phyloP scores from a whole-genome alignment of 2,113 vertebrate genomes.

The Tenrec ecaudatus region DNA sequence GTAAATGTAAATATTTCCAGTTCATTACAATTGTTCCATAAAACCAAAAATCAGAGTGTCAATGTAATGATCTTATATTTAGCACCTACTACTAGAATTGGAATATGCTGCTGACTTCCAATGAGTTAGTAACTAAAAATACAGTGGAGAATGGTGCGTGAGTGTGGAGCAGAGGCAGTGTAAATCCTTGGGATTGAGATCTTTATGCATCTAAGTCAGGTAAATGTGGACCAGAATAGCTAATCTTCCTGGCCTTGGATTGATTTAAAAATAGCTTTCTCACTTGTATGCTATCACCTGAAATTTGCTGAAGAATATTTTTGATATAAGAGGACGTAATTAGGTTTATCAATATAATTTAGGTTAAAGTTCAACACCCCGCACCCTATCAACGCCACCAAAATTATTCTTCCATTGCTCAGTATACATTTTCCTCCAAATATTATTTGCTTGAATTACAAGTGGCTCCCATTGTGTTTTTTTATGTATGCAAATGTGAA shows the following conservation, averaged over 20 bases:
- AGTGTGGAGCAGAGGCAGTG: too few species aligned
- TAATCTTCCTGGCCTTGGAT: neutral
- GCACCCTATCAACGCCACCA: too few species aligned
- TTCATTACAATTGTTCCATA: too few species aligned
- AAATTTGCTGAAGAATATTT: neutral
- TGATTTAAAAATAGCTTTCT: neutral
- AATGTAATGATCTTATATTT: too few species aligned
- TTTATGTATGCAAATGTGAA: neutral
- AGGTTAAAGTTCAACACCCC: too few species aligned
- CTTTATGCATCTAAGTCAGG: neutral
- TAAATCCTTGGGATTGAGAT: neutral
- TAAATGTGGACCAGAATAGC: neutral
- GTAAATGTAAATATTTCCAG: too few species aligned
- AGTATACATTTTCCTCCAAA: conserved; percentile 28
- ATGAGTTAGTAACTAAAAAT: too few species aligned
- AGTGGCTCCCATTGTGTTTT: conserved; percentile 17
- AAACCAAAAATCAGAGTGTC: too few species aligned
- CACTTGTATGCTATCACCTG: neutral
- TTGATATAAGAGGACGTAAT: neutral
- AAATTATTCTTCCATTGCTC: neutral
- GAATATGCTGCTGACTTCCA: too few species aligned
- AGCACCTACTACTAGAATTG: too few species aligned
- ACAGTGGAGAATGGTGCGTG: neutral
- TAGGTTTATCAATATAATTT: too few species aligned
- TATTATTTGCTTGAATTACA: neutral